A percentile compares a stretch with the other conserved stretches of the same genome.
These are phyloP conservation scores for Psix sp. DNA, from an alignment of 1,140 invertebrate genomes.

Conservation along the genomic window DNA sequence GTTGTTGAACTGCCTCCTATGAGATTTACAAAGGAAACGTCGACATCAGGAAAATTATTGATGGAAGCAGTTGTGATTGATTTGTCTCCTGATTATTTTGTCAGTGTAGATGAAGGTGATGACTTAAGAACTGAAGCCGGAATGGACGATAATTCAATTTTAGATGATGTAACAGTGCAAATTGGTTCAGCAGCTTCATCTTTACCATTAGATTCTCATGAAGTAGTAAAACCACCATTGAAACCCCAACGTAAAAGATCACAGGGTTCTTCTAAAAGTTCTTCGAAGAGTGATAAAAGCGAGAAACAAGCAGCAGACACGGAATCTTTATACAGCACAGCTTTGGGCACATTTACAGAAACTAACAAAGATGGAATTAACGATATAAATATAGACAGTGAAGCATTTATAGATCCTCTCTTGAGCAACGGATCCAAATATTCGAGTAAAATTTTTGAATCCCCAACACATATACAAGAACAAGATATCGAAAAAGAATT, in stretches of 20 bases:
- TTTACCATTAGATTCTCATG: constrained; percentile 59
- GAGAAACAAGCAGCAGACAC: constrained; percentile 66
- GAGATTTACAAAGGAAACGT: constrained; percentile 91
- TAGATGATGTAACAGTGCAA: constrained; percentile 81
- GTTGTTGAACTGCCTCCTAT: constrained; percentile 92
- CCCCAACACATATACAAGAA: too few species aligned
- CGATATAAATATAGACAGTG: constrained; percentile 65
- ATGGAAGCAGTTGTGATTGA: constrained; percentile 95
- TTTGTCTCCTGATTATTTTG: constrained; percentile 89
- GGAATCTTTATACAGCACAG: constrained; percentile 72
- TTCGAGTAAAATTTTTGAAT: constrained; percentile 7
- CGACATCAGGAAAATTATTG: constrained; percentile 88
- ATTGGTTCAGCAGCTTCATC: constrained; percentile 69
- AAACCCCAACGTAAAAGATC: constrained; percentile 69
- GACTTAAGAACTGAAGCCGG: constrained; percentile 90
- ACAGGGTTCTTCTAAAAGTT: constrained; percentile 64
- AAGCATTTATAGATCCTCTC: constrained; percentile 70
- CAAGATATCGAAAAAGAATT: too few species aligned
- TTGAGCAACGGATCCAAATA: constrained; percentile 62
- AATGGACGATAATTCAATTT: constrained; percentile 88
- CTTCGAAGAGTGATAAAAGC: constrained; percentile 61
- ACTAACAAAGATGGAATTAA: constrained; percentile 39
- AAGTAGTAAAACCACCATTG: constrained; percentile 50
- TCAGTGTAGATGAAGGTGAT: constrained; percentile 86
- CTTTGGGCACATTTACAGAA: constrained; percentile 18